Conservation (phyloP, 2,113 vertebrate species). For the Arvicanthis niloticus region DNA sequence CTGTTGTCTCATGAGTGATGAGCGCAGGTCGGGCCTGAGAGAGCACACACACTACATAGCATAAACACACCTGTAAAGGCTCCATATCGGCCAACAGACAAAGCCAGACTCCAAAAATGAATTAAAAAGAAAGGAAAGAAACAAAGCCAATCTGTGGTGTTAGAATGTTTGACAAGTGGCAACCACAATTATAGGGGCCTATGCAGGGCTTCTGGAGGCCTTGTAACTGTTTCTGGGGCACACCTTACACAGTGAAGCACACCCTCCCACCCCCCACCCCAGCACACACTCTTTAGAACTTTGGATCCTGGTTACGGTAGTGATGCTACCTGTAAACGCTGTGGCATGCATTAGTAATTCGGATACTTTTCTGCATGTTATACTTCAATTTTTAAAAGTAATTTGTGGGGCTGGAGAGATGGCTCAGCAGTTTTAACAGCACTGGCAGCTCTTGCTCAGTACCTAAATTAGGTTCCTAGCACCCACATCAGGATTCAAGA, state of each 20-base stretch:
- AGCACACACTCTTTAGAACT: not conserved
- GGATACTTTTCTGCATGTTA: not conserved
- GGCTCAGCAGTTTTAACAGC: slow-evolving; percentile 44
- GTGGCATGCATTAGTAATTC: not conserved
- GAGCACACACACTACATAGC: not conserved
- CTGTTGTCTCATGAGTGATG: not conserved
- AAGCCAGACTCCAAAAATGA: not conserved
- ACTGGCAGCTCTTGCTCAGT: not conserved
- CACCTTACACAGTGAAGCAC: not conserved
- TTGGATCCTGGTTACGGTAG: not conserved
- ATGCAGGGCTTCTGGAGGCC: not conserved
- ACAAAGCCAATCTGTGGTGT: not conserved
- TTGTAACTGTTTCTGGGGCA: not conserved
- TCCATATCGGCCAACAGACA: not conserved
- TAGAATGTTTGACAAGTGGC: not conserved
- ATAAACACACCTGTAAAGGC: not conserved
- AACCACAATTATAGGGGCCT: not conserved
- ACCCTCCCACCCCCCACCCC: not conserved
- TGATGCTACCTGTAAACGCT: slow-evolving; percentile 1
- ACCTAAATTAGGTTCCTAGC: not conserved
- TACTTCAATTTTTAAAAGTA: not conserved
- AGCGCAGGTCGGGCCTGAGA: not conserved
- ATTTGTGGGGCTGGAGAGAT: slow-evolving; percentile 19
- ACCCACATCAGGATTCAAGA: not conserved
- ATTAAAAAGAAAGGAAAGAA: not conserved